Base-by-base conservation (phyloP, 2,888 invertebrate species). In the Endomychus coccineus region DNA sequence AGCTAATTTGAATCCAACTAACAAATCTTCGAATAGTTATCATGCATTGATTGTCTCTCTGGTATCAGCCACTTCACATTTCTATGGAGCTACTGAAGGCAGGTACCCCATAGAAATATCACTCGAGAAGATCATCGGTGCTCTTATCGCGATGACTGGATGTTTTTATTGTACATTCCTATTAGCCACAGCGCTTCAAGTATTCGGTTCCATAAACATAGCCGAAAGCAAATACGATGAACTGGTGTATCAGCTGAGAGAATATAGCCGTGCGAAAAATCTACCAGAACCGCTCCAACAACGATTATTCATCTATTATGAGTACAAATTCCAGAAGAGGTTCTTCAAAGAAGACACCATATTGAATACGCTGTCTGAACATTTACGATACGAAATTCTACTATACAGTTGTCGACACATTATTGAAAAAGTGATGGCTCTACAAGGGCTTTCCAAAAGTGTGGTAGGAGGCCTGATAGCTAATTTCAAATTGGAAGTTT, bases 251-350 rank as follows among this genome's bases (percentile, higher is more conserved):
- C 70, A 71, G 52, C 45, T 64, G n/a, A 59, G 69, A 56, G 69
- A 70, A 38, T 76, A 73, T 47, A 71, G 73, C 63, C 55, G 54
- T 3, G 66, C 69, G 28, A 72, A 71, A 48, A 69, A 70, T 42
- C 61, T 75, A n/a, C 71, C 75, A 0, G 42, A 52, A 9, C 42
- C 56, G 5, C 50, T 75, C 10, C 64, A 66, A 49, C 55, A 64
- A 19, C 65, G 70, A 4, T 58, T 76, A 4, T 51, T 66, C 3
- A 58, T 60, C 4, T 74, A 71, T 50, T 75, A 74, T 48, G 62
- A 68, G 32, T 71, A 71, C 51, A 64, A 64, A 31, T 75, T 68
- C 47, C 71, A 70, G 44, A 68, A 68, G 36, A 60, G 61, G 17
- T 74, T 71, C 45, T 75, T 71, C 52, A 67, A 69, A 45, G 74